Percentiles rank a stretch among this genome's conserved stretches.
Conservation (phyloP, 2,888 invertebrate species). For the Anticlea derivata region DNA sequence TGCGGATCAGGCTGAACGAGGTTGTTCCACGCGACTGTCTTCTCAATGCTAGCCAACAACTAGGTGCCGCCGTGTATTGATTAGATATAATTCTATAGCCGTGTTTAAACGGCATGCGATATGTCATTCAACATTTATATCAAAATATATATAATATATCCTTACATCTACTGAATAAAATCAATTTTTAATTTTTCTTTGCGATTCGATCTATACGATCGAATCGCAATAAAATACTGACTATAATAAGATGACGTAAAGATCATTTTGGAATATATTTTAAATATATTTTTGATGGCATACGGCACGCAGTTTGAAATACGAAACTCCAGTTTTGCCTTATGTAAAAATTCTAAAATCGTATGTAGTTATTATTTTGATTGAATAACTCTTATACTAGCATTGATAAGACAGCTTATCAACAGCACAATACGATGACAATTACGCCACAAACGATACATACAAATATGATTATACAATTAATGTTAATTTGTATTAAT, state of each 20-base stretch:
- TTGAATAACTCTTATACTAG: too few relatives aligned
- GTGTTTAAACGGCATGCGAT: too few relatives aligned
- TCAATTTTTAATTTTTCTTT: too few relatives aligned
- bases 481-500: slow-evolving; percentile 53
- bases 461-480: slow-evolving; percentile 53
- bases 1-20: not conserved
- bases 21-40: slow-evolving; percentile 41
- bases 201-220: too few relatives aligned
- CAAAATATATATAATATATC: too few relatives aligned
- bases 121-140: too few relatives aligned
- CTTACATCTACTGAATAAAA: too few relatives aligned
- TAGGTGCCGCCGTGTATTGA: not conserved
- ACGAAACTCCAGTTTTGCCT: slow-evolving; percentile 19
- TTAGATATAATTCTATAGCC: not conserved
- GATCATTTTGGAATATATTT: too few relatives aligned
- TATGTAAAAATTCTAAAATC: slow-evolving; percentile 29
- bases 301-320: too few relatives aligned
- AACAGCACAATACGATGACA: slow-evolving; percentile 64
- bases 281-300: too few relatives aligned
- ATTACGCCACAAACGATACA: slow-evolving; percentile 66
- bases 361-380: slow-evolving; percentile 16
- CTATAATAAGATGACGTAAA: too few relatives aligned
- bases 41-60: slow-evolving; percentile 46
- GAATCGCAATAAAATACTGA: too few relatives aligned
- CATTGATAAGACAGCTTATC: slow-evolving; percentile 52